Evolutionary conservation across 2,797 vertebrate genomes (phyloP).

Genomic region (Serranus cabrilla): DNA sequence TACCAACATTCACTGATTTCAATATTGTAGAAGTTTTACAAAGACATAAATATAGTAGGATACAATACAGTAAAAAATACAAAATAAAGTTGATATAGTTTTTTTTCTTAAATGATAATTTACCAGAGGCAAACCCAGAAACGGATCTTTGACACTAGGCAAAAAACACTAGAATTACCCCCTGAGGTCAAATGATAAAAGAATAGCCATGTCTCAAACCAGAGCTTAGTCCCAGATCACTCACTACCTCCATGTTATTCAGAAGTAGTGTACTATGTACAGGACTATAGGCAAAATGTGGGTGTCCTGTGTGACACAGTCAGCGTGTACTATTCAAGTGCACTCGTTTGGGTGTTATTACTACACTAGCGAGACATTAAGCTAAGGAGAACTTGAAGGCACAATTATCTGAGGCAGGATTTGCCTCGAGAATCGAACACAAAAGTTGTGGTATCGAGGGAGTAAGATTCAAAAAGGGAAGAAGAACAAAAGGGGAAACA

Average conservation of each 20-base stretch:
- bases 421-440: slow-evolving; percentile 72
- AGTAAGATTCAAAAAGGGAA: slow-evolving; percentile 28
- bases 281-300: slow-evolving; percentile 68
- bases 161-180: slow-evolving; percentile 83
- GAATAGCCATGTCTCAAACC: slow-evolving; percentile 74
- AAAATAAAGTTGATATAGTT: slow-evolving; percentile 82
- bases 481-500: slow-evolving; percentile 32
- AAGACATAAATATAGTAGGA: slow-evolving; percentile 87
- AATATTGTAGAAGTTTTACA: slow-evolving; percentile 87
- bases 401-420: slow-evolving; percentile 84
- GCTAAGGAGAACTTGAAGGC: slow-evolving; percentile 87
- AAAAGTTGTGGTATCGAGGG: slow-evolving; percentile 58
- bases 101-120: slow-evolving; percentile 81
- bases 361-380: slow-evolving; percentile 74
- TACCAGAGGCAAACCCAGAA: slow-evolving; percentile 81
- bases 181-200: slow-evolving; percentile 89
- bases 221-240: slow-evolving; percentile 64
- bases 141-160: slow-evolving; percentile 81
- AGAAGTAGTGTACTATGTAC: slow-evolving; percentile 57
- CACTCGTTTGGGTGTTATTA: slow-evolving; percentile 74
- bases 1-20: slow-evolving; percentile 88
- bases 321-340: slow-evolving; percentile 66
- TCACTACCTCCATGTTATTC: slow-evolving; percentile 57
- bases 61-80: slow-evolving; percentile 88
- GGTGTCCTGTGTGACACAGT: slow-evolving; percentile 66